These are phyloP conservation scores for Brachyopa scutellaris DNA, from an alignment of 2,888 invertebrate species.

Conservation along the genomic window DNA sequence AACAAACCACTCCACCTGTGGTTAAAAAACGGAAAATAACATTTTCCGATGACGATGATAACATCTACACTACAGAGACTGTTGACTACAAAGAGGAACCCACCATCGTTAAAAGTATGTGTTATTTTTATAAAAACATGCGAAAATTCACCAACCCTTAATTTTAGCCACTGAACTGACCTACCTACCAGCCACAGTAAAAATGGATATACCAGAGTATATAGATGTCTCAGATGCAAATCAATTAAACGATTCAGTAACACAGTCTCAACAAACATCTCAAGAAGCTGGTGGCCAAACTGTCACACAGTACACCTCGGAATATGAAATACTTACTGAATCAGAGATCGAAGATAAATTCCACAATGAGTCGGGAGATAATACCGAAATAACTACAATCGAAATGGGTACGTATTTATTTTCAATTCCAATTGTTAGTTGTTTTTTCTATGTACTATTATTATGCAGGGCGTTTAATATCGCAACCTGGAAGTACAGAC, in stretches of 20 bases:
- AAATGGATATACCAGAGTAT: constrained; percentile 84
- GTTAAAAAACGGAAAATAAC: constrained; percentile 80
- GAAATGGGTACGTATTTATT: constrained; percentile 77
- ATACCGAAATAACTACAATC: constrained; percentile 79
- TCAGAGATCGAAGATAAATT: constrained; percentile 81
- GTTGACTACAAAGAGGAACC: constrained; percentile 80
- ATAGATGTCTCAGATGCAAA: constrained; percentile 81
- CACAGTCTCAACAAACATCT: constrained; percentile 77
- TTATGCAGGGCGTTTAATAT: constrained; percentile 78
- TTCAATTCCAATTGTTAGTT: neutral
- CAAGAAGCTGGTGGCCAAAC: constrained; percentile 79
- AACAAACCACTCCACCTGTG: constrained; percentile 65
- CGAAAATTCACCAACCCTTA: too few species aligned
- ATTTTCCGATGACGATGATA: constrained; percentile 81
- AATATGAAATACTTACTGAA: constrained; percentile 81
- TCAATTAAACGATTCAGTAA: constrained; percentile 77
- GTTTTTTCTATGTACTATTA: too few species aligned
- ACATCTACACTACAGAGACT: constrained; percentile 80
- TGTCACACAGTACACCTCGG: constrained; percentile 80
- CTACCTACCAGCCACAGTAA: constrained; percentile 82
- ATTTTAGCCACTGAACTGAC: constrained; percentile 80
- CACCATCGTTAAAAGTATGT: constrained; percentile 79
- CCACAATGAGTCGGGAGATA: constrained; percentile 77
- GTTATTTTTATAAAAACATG: too few species aligned
- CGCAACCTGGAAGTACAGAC: constrained; percentile 78